Evolutionary conservation across 2,888 invertebrate genomes (phyloP), one percentile per base, ranked within the genome.

Genomic region (Pseudeuparius sepicola): DNA sequence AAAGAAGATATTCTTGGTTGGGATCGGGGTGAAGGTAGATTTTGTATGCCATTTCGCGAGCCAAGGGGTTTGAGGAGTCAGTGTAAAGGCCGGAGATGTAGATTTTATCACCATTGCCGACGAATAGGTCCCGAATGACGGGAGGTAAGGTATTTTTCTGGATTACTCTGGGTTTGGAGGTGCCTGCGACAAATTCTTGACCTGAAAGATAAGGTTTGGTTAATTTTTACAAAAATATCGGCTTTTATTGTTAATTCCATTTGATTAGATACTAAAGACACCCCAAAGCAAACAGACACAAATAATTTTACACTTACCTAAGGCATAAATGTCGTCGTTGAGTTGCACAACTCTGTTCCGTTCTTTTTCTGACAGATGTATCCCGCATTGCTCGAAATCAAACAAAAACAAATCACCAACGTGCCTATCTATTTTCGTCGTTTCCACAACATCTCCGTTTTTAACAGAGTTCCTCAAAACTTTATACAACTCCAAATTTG

Each of bases 351-450:
- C 93, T 50, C 67, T 59, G 36, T 67, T 61, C 14, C 90, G 67
- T 25, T 80, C 73, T 0, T 66, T 63, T 42, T 88, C 83, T 5
- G 79, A 73, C 38, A 98, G 66, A 59, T 98, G 96, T 40, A 99
- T 97, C 2, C 97, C 98, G 56, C 89, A 86, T 59, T 94, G 93
- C 57, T 98, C 94, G 63, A 98, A 98, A 62, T 98, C 97, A 57
- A 92, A 89, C 4, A 96, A 66, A 60, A 98, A 96, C 27, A 98
- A 65, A 49, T 81, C 73, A 0, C 86, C 80, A 1, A 97, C 85
- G 55, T 93, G 84, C 37, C 77, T 64, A 57, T 98, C 97, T 0
- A 87, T 78, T 1, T 74, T 73, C 5, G 70, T 74, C 5, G 75
- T 78, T 18, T 68, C 60, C 16, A 68, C 40, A 24, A 68, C 61